phyloP scores from a whole-genome alignment of 2,113 vertebrate species.

The Bubo bubo region DNA sequence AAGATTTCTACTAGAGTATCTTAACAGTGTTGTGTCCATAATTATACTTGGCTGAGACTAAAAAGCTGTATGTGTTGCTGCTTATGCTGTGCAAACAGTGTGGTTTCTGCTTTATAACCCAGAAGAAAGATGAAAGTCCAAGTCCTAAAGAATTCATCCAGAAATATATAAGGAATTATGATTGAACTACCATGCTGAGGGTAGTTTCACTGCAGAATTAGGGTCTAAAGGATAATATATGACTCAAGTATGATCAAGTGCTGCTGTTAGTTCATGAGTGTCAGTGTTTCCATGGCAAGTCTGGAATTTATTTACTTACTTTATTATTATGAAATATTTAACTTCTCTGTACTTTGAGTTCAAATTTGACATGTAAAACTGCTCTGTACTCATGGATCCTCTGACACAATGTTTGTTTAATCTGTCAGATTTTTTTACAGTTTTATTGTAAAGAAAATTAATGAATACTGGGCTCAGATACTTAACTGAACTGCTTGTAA shows the following conservation, averaged over 20 bases:
- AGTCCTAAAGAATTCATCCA: background rate
- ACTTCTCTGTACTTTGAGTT: background rate
- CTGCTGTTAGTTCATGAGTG: background rate
- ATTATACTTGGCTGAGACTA: background rate
- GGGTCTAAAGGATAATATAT: background rate
- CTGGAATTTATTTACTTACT: constrained; percentile 10
- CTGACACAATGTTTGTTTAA: background rate
- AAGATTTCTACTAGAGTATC: background rate
- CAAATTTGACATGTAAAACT: background rate
- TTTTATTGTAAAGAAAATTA: constrained; percentile 22
- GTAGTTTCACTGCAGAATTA: background rate
- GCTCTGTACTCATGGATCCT: background rate
- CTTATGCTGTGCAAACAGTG: background rate
- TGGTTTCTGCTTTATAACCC: background rate
- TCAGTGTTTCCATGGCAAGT: background rate
- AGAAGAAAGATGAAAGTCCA: background rate
- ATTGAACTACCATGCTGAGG: background rate
- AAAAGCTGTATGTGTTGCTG: background rate
- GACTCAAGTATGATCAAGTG: background rate
- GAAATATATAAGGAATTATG: background rate
- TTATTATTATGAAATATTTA: constrained; percentile 9
- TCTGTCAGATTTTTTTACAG: background rate
- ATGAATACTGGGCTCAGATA: background rate
- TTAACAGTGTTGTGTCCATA: background rate
- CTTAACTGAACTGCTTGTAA: background rate